These are phyloP conservation scores for Ptycholaimellus sp. DNA, from an alignment of 2,888 invertebrate genomes.

Conservation along the genomic window DNA sequence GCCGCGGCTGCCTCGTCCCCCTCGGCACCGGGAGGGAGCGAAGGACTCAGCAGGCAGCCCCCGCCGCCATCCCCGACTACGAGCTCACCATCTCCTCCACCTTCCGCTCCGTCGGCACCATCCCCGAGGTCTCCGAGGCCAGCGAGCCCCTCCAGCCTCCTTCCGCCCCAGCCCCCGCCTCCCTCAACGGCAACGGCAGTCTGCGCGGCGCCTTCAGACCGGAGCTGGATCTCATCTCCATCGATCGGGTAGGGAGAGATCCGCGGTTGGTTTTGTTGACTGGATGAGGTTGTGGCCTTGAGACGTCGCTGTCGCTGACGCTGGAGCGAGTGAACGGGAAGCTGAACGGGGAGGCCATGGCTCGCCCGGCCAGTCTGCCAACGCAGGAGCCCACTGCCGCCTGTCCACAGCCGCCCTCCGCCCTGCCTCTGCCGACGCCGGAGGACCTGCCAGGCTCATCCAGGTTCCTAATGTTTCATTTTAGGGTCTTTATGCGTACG, in stretches of 20 bases:
- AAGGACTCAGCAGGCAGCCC: too few species aligned
- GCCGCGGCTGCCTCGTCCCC: too few species aligned
- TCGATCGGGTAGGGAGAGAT: background rate
- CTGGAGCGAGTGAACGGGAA: background rate
- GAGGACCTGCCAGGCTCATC: too few species aligned
- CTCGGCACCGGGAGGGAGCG: too few species aligned
- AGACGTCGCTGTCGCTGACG: background rate
- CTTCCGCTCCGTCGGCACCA: background rate
- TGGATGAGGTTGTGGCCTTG: background rate
- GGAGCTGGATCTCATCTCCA: background rate
- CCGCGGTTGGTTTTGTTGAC: too few species aligned
- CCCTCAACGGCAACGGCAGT: too few species aligned
- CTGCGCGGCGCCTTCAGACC: background rate
- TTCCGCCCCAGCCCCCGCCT: too few species aligned
- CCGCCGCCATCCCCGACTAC: too few species aligned
- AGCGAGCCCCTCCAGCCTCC: background rate
- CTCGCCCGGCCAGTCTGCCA: background rate
- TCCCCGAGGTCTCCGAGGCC: background rate
- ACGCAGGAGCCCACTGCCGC: background rate
- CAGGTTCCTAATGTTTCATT: too few species aligned
- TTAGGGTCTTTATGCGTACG: too few species aligned
- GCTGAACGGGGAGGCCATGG: background rate
- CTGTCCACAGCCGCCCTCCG: background rate
- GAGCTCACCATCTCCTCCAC: background rate
- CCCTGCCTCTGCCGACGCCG: too few species aligned